phyloP scores from a whole-genome alignment of 2,888 invertebrate species.

The Drosophila hamatofila region DNA sequence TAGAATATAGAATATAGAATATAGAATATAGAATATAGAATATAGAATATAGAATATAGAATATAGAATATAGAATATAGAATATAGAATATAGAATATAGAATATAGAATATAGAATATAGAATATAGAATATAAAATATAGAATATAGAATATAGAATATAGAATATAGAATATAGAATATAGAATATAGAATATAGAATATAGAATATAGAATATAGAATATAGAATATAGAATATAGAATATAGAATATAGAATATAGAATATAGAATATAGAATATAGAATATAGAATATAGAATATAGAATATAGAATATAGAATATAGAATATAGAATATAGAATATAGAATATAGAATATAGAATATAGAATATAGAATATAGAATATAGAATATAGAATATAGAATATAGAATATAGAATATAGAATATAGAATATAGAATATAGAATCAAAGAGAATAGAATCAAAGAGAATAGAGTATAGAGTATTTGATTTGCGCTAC shows the following conservation, averaged over 20 bases:
- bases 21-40: constrained; percentile 8
- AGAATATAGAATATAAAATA: constrained; percentile 6
- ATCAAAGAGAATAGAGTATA: background rate
- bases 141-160: constrained; percentile 9
- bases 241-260: constrained; percentile 1
- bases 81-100: constrained; percentile 1
- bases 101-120: constrained; percentile 2
- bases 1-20: constrained; percentile 6
- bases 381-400: background rate
- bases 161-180: constrained; percentile 10
- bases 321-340: constrained; percentile 1
- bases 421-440: background rate
- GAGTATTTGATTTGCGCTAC: background rate
- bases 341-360: constrained; percentile 3
- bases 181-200: constrained; percentile 1
- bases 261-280: constrained; percentile 3
- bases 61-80: constrained; percentile 2
- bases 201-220: constrained; percentile 1
- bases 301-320: background rate
- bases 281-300: constrained; percentile 1
- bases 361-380: constrained; percentile 1
- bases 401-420: background rate
- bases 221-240: constrained; percentile 1
- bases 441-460: background rate
- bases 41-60: constrained; percentile 6